Evolutionary conservation across 2,797 vertebrate species (phyloP).

Genomic region (Amazona finschi): DNA sequence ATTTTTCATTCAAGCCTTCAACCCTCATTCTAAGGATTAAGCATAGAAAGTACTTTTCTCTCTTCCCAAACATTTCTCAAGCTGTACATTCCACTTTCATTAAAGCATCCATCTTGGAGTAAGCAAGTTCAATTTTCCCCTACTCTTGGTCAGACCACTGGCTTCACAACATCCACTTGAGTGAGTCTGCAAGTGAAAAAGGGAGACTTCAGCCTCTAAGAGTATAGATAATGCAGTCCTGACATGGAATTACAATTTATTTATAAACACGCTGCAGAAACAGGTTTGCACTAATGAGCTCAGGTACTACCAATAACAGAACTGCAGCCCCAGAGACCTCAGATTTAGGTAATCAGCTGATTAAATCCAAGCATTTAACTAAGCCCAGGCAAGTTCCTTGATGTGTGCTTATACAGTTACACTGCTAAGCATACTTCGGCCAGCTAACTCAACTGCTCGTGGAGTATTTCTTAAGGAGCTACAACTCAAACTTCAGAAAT

Average conservation of each 20-base stretch:
- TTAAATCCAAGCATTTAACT: not conserved
- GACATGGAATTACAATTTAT: not conserved
- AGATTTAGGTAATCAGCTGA: not conserved
- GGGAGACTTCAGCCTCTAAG: not conserved
- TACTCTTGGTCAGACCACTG: not conserved
- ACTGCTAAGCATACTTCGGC: not conserved
- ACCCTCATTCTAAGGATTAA: not conserved
- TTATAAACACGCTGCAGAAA: not conserved
- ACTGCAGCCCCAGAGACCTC: not conserved
- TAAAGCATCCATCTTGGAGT: not conserved
- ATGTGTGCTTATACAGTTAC: not conserved
- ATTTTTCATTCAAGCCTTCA: not conserved
- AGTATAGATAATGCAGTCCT: not conserved
- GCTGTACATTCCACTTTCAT: not conserved
- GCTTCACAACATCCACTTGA: not conserved
- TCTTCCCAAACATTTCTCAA: not conserved
- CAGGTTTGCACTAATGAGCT: not conserved
- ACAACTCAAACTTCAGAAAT: not conserved
- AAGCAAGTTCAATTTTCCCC: not conserved
- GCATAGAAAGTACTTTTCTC: not conserved
- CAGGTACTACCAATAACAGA: not conserved
- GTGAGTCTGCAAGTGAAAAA: not conserved
- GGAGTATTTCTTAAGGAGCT: not conserved
- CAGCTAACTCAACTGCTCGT: not conserved
- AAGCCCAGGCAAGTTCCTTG: not conserved